Base-by-base conservation (phyloP, 2,888 invertebrate genomes). In the Mantis religiosa region DNA sequence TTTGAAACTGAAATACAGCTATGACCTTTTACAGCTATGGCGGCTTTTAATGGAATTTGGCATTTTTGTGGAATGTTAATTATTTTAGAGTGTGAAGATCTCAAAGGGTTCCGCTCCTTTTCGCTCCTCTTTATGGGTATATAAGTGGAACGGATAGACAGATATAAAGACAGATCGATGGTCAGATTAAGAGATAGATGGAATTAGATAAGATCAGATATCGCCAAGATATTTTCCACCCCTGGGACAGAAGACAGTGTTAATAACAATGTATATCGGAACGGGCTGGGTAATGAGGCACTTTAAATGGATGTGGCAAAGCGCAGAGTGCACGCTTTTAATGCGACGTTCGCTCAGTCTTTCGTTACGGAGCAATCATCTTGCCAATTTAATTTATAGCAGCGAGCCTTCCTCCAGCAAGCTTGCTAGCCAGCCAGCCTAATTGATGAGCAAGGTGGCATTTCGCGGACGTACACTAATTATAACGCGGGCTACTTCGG, bases 221-320 rank as follows among this genome's bases (percentile, higher is more conserved):
- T 15, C 20, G 54, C 25, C 20, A 6, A 71, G 54, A 71, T 71
- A 71, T 71, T 71, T 71, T 71, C 54, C 54, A 71, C 54, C 54
- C 54, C 54, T 71, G 54, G 54, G 20, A 71, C 54, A 71, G 54
- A 71, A 25, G 54, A 20, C 54, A 71, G 54, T 71, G 54, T 20
- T 71, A 71, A 71, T 71, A 71, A 71, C 54, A 71, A 71, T 71
- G 54, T 71, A 71, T 71, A 71, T 71, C 54, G 20, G 54, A 71
- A 71, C 54, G 20, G 54, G 20, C 54, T 71, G 54, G 84, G 34
- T 84, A 84, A 84, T 84, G 84, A 84, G 34, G 84, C 84, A 84
- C 30, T 84, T 84, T 84, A 84, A 84, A 84, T 84, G 84, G 84
- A 84, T 84, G 84, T 84, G 84, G 84, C 84, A 34, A 84, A 20